phyloP scores from a whole-genome alignment of 2,888 invertebrate genomes.

The Rhagophthalmus giganteus region DNA sequence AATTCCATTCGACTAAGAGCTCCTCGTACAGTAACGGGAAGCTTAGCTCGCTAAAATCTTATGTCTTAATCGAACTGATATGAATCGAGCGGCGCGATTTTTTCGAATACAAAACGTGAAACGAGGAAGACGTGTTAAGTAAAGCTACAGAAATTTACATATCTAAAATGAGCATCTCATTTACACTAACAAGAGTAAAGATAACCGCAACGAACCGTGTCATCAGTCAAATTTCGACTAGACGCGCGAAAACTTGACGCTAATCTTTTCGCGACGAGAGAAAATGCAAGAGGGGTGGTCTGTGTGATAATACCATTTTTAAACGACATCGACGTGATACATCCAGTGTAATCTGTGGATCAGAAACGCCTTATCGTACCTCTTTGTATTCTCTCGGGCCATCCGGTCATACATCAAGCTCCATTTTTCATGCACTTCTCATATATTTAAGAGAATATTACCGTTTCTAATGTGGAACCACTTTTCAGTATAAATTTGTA shows the following conservation, averaged over 20 bases:
- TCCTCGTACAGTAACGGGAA: no score
- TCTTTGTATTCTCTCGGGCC: constrained; percentile 38
- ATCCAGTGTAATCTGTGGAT: constrained; percentile 38
- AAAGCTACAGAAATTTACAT: constrained; percentile 35
- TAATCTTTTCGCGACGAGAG: constrained; percentile 33
- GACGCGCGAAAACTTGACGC: constrained; percentile 25
- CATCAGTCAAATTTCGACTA: constrained; percentile 39
- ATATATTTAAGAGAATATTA: constrained; percentile 37
- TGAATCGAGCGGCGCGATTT: constrained; percentile 8
- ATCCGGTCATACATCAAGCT: constrained; percentile 34
- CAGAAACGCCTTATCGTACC: constrained; percentile 35
- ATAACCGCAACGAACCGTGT: constrained; percentile 20
- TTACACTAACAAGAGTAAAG: constrained; percentile 25
- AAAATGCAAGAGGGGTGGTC: constrained; percentile 30
- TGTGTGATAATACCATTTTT: constrained; percentile 40
- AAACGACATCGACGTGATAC: constrained; percentile 41
- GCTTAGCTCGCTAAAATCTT: constrained; percentile 4
- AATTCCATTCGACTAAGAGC: no score
- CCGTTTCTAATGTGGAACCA: constrained; percentile 36
- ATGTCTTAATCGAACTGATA: constrained; percentile 16
- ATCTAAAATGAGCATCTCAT: constrained; percentile 41
- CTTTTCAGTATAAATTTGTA: constrained; percentile 39
- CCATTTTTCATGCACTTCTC: constrained; percentile 36
- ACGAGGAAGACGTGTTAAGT: constrained; percentile 14
- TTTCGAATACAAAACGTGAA: constrained; percentile 21